Base-by-base conservation (phyloP, 2,797 vertebrate species). In the Rallus crepitans region DNA sequence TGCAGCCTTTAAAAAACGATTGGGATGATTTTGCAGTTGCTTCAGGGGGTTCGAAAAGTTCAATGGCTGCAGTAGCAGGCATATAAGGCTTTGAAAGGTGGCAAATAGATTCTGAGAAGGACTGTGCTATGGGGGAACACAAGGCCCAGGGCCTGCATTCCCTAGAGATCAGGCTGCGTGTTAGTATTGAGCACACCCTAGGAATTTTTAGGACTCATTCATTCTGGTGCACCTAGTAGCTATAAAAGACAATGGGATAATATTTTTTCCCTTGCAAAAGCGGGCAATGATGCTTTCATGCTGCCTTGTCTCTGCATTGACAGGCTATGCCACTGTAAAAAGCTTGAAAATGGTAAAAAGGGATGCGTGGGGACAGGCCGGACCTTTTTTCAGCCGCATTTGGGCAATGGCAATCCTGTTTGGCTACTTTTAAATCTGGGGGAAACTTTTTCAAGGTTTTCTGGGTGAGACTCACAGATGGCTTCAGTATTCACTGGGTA, bases 281-380 rank as follows among this genome's bases (percentile, higher is more conserved):
- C 17, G 66, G 40, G 25, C 0, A 2, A 4, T 30, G 50, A 23
- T 75, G 27, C 13, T 88, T 81, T 87, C 8, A 25, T 7, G 6
- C 0, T 66, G 25, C 24, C 1, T 0, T 30, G 24, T 66, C 65
- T 76, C 37, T 52, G 21, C 30, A 24, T 14, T 68, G 31, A 21
- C 12, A 42, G 35, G 1, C 12, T 37, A 40, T 1, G 1, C 7
- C 11, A 4, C 33, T 39, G 47, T n/a, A 63, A 71, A 77, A 87
- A 25, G 19, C 27, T 52, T 63, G 52, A 42, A 87, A 90, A 72
- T 42, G 10, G 15, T 35, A 35, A 69, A 48, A 60, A 45, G 24
- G 35, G 12, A 19, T n/a, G 37, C 2, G 21, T 25, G 33, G 50
- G 70, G 55, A 47, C 0, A 27, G 42, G 7, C 17, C 13, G 66